Evolutionary conservation across 2,888 invertebrate species (phyloP), one percentile per base, ranked within the genome.

Genomic region (Gastrophysa polygoni): DNA sequence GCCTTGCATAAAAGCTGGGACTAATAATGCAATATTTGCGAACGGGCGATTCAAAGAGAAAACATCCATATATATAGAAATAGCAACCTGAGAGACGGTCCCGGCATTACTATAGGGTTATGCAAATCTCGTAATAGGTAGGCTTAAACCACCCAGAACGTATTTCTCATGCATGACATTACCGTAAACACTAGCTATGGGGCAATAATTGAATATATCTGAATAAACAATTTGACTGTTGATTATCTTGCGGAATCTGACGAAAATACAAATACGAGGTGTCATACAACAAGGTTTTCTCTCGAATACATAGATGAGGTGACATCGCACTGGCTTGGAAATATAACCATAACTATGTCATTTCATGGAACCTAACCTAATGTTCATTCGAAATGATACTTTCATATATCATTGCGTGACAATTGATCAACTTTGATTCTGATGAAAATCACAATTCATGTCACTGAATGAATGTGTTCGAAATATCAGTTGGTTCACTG

Each of bases 21-120:
- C 67, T 67, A 61, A 64, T 64, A 61, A 60, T 67, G 57, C 63
- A 54, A 64, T 67, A 64, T 67, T 65, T 63, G 67, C 64, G 44
- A 60, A 61, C 50, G 46, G 57, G 47, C 47, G 58, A 50, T 58
- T 61, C 58, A 38, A 38, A 59, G 46, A 10, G 50, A 51, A 57
- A 43, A 43, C 21, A 38, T 54, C 16, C 18, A 18, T 24, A n/a
- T n/a, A n/a, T n/a, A 34, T 49, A 48, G 48, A 34, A 47, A 57
- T 38, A 32, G n/a, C n/a, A 49, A 57, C 18, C 43, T 14, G 20
- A 34, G 34, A 21, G 16, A n/a, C 44, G 48, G 52, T 56, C 54
- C 51, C 48, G 54, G 60, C 60, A 62, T 67, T 64, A 59, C 63
- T 64, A 59, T 49, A 62, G 57, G 60, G 59, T 60, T 67, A 62